Conservation (phyloP, 2,113 vertebrate species). For the Corapipo altera region DNA sequence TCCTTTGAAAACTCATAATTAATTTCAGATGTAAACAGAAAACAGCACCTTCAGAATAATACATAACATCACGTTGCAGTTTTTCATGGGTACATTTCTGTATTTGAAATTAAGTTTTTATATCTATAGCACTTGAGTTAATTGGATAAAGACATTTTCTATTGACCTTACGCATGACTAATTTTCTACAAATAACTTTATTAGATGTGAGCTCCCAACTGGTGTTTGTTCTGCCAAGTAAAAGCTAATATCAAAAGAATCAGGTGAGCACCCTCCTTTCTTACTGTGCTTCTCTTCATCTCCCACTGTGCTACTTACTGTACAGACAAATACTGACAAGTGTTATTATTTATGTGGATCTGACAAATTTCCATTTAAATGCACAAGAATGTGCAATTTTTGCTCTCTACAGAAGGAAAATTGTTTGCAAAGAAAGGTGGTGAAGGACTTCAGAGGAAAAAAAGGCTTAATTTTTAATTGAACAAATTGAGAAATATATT, state of each 20-base stretch:
- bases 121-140: slow-evolving; percentile 39
- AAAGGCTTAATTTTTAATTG: neutral
- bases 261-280: slow-evolving; percentile 32
- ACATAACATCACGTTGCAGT: neutral
- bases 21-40: neutral
- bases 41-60: neutral
- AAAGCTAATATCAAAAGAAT: neutral
- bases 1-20: slow-evolving; percentile 21
- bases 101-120: slow-evolving; percentile 26
- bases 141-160: slow-evolving; percentile 47
- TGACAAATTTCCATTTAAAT: neutral
- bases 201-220: neutral
- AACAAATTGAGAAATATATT: neutral
- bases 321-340: slow-evolving; percentile 7
- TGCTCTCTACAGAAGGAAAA: neutral
- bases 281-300: neutral
- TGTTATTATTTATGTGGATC: neutral
- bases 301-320: neutral
- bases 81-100: slow-evolving; percentile 37
- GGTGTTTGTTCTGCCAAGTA: neutral
- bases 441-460: neutral
- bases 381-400: neutral
- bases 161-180: slow-evolving; percentile 11
- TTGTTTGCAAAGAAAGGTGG: neutral
- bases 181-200: slow-evolving; percentile 31